These are phyloP conservation scores for Panagrolaimus sp. DNA, from an alignment of 1,140 invertebrate genomes.

Conservation along the genomic window DNA sequence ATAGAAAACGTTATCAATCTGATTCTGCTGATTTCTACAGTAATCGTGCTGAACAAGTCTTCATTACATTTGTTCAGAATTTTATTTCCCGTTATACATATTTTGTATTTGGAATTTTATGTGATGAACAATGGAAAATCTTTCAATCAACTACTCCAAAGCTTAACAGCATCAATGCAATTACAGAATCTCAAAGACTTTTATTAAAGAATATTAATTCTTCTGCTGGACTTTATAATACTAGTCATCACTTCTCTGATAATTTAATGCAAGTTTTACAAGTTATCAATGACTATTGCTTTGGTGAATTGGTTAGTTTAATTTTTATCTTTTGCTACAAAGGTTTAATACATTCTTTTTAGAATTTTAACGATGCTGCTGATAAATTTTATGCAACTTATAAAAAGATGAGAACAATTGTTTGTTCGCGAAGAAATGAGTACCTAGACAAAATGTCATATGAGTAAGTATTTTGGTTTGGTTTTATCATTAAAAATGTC, in stretches of 20 bases:
- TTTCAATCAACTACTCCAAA: not conserved
- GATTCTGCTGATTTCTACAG: not conserved
- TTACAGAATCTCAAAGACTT: not conserved
- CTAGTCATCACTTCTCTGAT: not conserved
- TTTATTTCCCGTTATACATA: not conserved
- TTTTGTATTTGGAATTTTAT: not conserved
- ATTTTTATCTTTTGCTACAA: not conserved
- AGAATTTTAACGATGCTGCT: not conserved
- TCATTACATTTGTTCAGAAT: not conserved
- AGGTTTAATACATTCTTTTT: not conserved
- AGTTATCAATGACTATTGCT: not conserved
- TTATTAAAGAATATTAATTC: constrained; percentile 1
- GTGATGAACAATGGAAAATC: not conserved
- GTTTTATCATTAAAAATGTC: too few species aligned
- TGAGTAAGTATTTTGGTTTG: not conserved
- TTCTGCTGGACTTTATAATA: not conserved
- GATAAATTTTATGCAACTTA: constrained; percentile 1
- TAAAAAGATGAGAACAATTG: not conserved
- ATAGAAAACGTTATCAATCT: too few species aligned
- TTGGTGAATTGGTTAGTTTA: not conserved
- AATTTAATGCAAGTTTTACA: not conserved
- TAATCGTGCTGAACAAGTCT: not conserved
- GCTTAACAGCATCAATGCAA: not conserved
- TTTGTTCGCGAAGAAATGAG: not conserved
- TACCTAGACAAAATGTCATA: not conserved